phyloP scores from a whole-genome alignment of 2,113 vertebrate species.

The Cyanistes caeruleus region DNA sequence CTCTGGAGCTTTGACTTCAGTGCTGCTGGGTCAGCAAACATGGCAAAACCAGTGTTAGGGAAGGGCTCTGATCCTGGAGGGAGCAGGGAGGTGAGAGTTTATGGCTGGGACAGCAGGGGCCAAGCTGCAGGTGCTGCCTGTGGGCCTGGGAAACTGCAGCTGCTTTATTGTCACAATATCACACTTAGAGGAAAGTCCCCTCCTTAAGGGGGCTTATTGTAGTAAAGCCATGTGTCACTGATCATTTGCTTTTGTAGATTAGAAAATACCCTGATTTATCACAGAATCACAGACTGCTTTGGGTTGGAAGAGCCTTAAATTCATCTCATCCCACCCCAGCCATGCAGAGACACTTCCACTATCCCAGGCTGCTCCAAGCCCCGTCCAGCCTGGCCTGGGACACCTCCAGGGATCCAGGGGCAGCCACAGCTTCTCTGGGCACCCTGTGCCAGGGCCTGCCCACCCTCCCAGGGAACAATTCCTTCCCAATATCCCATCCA shows the following conservation, averaged over 20 bases:
- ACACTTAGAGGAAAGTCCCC: not conserved
- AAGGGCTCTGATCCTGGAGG: not conserved
- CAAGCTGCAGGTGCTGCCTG: not conserved
- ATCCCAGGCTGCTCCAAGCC: not conserved
- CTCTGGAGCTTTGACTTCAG: not conserved
- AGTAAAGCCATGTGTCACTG: not conserved
- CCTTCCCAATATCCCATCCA: not conserved
- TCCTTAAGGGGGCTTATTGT: not conserved
- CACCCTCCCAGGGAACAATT: not conserved
- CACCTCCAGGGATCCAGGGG: not conserved
- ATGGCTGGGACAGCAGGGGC: not conserved
- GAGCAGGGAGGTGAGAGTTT: not conserved
- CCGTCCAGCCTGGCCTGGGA: rapidly evolving
- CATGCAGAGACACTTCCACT: not conserved
- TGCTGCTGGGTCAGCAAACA: not conserved
- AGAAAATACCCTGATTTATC: not conserved
- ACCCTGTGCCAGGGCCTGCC: not conserved
- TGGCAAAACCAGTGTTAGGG: not conserved
- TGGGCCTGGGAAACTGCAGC: not conserved
- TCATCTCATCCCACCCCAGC: rapidly evolving
- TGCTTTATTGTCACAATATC: not conserved
- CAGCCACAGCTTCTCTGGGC: not conserved
- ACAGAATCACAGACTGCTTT: not conserved
- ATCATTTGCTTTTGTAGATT: not conserved
- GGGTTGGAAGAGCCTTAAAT: not conserved